A percentile compares a stretch with the other conserved stretches of the same genome.
Conservation (phyloP, 2,797 vertebrate species). For the Phrynocephalus vlangalii region DNA sequence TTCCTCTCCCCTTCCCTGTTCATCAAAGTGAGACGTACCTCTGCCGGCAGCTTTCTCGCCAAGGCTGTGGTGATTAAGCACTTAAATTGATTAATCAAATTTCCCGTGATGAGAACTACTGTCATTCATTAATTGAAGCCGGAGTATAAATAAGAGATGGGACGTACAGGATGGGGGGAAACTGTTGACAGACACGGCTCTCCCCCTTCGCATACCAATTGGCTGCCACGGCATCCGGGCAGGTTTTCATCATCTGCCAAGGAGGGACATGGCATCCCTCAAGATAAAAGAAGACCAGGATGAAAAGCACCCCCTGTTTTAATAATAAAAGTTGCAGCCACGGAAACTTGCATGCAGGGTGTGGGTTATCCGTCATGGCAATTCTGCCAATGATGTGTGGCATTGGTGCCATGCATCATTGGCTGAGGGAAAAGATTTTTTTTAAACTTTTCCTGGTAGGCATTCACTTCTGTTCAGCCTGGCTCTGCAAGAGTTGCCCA, state of each 20-base stretch:
- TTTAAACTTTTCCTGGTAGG: too few relatives aligned
- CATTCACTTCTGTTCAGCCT: background rate
- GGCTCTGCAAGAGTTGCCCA: background rate
- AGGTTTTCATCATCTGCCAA: constrained; percentile 65
- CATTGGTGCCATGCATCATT: too few relatives aligned
- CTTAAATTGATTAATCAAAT: constrained; percentile 87
- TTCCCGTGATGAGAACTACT: constrained; percentile 84
- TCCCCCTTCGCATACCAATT: constrained; percentile 75
- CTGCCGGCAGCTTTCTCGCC: constrained; percentile 64
- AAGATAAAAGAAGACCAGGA: constrained; percentile 76
- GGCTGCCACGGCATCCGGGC: constrained; percentile 59
- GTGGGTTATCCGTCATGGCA: constrained; percentile 2
- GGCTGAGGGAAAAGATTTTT: too few relatives aligned
- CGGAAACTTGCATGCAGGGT: constrained; percentile 52
- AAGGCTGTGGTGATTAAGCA: constrained; percentile 80
- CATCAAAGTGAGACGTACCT: constrained; percentile 66
- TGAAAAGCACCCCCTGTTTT: constrained; percentile 69
- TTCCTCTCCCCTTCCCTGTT: constrained; percentile 62
- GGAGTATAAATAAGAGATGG: constrained; percentile 85
- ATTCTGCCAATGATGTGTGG: too few relatives aligned
- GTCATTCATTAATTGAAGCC: constrained; percentile 85
- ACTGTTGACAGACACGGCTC: constrained; percentile 76
- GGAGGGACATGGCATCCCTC: constrained; percentile 70
- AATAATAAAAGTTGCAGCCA: constrained; percentile 67
- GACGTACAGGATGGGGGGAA: constrained; percentile 76